Percentiles rank a stretch among this genome's conserved stretches.
Conservation (phyloP, 2,797 vertebrate genomes). For the Micrastur ruficollis region DNA sequence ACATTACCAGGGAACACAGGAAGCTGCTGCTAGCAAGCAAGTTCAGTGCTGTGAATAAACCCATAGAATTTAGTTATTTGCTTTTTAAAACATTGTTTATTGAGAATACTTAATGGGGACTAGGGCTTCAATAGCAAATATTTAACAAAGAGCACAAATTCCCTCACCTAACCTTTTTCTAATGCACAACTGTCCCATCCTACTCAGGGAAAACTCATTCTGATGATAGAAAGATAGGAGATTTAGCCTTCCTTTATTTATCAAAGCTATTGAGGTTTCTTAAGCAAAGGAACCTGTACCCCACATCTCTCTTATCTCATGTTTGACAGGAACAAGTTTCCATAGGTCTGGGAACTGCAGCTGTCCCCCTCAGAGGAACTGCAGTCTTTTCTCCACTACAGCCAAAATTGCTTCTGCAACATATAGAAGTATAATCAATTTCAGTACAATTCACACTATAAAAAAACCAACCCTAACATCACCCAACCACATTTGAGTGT, state of each 20-base stretch:
- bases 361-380: background rate
- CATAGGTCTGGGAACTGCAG: background rate
- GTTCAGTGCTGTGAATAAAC: slow-evolving; percentile 27
- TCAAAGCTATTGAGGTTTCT: background rate
- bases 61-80: slow-evolving; percentile 54
- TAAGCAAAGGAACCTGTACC: background rate
- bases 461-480: background rate
- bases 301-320: background rate
- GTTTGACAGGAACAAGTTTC: background rate
- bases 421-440: background rate
- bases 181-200: background rate
- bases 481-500: fast-evolving
- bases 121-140: slow-evolving; percentile 33
- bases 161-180: background rate
- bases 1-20: slow-evolving; percentile 39
- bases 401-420: background rate
- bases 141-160: slow-evolving; percentile 45
- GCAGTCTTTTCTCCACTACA: background rate
- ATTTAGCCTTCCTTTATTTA: background rate
- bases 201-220: background rate
- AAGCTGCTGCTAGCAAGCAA: slow-evolving; percentile 24
- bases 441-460: background rate
- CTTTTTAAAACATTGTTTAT: slow-evolving; percentile 51
- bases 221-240: background rate
- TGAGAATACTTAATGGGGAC: slow-evolving; percentile 48